Evolutionary conservation across 1,140 invertebrate species (phyloP), one percentile per base, ranked within the genome.

Genomic region (Sarcophaga bullata): DNA sequence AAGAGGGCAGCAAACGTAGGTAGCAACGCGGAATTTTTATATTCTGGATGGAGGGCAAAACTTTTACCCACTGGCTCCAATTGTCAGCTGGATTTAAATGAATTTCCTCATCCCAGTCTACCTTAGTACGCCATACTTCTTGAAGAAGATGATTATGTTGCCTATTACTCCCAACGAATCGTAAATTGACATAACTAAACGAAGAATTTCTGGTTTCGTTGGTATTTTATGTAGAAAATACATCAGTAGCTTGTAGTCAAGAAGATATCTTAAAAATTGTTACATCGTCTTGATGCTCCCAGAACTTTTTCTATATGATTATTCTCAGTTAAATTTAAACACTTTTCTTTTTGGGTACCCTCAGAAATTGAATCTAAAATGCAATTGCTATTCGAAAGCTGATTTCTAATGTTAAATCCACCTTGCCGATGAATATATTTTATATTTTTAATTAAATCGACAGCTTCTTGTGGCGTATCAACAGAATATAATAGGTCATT

Each of bases 121-220:
- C 52, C 8, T 11, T 46, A 7, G 11, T 54, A 9, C 54, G 13
- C 58, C 47, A 49, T 50, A 82, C 13, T 3, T 75, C 19, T 52
- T 9, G 89, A 58, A 49, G 87, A 6, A 91, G 73, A 91, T 87
- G 13, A 83, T 86, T n/a, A 72, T 10, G 68, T 17, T 19, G 8
- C 49, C 17, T 6, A 47, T 78, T 68, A n/a, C 2, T n/a, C 6
- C 73, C 50, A 78, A 37, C 7, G 73, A 8, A 50, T n/a, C 50
- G 7, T 47, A 82, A 52, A 37, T 17, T 6, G 13, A 78, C 50
- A 47, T 25, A 25, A 50, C 50, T 76, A 52, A 78, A 62, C 46
- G 48, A 58, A 72, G 68, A 6, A 72, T 72, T 72, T 72, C n/a
- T 7, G 11, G 17, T 72, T 72, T 72, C 17, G 10, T 72, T 15